These are phyloP conservation scores for Coboldia fuscipes DNA, from an alignment of 1,140 invertebrate species.

Conservation along the genomic window DNA sequence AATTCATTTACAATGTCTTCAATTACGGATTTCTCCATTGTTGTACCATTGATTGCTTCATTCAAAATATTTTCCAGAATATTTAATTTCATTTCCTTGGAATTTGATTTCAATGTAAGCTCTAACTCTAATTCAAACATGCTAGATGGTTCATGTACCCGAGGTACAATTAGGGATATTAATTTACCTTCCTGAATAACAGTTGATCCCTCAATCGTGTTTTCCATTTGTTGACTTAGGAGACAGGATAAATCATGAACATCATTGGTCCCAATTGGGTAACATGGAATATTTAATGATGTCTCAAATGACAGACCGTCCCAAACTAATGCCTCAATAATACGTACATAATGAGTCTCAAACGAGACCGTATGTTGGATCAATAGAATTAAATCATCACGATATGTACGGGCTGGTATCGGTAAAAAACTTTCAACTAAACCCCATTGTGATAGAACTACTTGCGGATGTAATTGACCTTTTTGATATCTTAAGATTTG, in stretches of 20 bases:
- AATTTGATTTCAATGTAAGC: conserved; percentile 9
- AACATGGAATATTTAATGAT: conserved; percentile 22
- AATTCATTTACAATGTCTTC: conserved; percentile 6
- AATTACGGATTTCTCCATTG: conserved; percentile 10
- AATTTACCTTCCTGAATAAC: conserved; percentile 11
- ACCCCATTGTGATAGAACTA: conserved; percentile 18
- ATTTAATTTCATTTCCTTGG: conserved; percentile 15
- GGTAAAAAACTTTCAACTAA: conserved; percentile 20
- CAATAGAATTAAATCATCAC: conserved; percentile 26
- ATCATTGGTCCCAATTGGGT: conserved; percentile 10
- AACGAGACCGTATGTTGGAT: conserved; percentile 24
- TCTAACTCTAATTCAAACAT: conserved; percentile 13
- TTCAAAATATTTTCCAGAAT: conserved; percentile 16
- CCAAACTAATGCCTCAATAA: conserved; percentile 25
- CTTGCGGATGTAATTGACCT: conserved; percentile 12
- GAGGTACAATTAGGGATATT: conserved; percentile 16
- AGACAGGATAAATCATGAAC: conserved; percentile 18
- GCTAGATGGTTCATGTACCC: conserved; percentile 10
- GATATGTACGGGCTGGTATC: conserved; percentile 21
- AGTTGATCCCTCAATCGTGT: conserved; percentile 13
- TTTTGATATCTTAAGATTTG: conserved; percentile 20
- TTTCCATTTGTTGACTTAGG: conserved; percentile 13
- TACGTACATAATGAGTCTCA: conserved; percentile 16
- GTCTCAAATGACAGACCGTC: conserved; percentile 23
- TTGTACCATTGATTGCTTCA: conserved; percentile 12